Percentiles rank a stretch among this genome's conserved stretches.
Evolutionary conservation across 1,140 invertebrate species (phyloP).

Genomic region (Capitella teleta): DNA sequence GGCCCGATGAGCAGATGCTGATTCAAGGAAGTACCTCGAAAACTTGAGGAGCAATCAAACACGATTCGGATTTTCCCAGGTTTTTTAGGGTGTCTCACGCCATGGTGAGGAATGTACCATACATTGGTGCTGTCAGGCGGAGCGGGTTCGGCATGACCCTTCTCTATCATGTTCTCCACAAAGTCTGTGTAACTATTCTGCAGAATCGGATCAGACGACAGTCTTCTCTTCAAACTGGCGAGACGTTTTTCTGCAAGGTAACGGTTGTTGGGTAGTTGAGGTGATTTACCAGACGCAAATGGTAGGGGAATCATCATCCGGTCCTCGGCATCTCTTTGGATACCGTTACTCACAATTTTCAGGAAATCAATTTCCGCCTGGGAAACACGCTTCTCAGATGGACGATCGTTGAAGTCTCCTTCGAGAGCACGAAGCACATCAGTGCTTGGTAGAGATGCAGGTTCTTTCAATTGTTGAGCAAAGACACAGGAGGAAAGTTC

Average conservation of each 20-base stretch:
- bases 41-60: conserved; percentile 17
- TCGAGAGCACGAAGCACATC: background rate
- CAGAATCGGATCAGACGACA: background rate
- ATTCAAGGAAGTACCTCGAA: conserved; percentile 21
- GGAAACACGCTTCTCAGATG: background rate
- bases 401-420: background rate
- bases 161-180: background rate
- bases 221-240: background rate
- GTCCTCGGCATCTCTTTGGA: background rate
- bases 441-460: background rate
- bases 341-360: background rate
- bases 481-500: background rate
- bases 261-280: conserved; percentile 3
- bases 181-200: background rate
- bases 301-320: background rate
- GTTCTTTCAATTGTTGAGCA: background rate
- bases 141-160: background rate
- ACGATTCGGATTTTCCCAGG: conserved; percentile 16
- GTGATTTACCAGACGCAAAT: background rate
- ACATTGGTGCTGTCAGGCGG: background rate
- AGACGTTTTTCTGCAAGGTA: background rate
- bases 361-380: background rate
- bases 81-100: conserved; percentile 14
- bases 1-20: conserved; percentile 22
- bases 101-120: conserved; percentile 19